phyloP scores from a whole-genome alignment of 2,113 vertebrate species.

The Empidonax alnorum region DNA sequence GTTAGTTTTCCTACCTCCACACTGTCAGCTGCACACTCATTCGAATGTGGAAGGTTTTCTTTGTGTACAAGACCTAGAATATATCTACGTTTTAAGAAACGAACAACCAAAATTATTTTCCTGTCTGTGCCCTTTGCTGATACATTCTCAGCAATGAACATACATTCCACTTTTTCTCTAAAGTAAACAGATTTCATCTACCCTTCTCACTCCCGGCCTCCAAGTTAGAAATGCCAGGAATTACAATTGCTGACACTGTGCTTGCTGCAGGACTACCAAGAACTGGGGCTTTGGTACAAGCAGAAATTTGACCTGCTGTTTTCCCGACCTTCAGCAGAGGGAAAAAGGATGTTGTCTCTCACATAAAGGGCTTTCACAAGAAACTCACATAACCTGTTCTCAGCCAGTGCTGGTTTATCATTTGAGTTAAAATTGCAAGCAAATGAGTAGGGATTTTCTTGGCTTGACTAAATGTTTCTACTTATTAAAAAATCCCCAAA shows the following conservation, averaged over 20 bases:
- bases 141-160: neutral
- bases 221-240: slow-evolving; percentile 5
- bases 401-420: neutral
- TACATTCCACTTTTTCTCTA: neutral
- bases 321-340: neutral
- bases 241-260: neutral
- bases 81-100: neutral
- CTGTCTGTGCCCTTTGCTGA: neutral
- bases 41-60: neutral
- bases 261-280: neutral
- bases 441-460: neutral
- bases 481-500: neutral
- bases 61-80: neutral
- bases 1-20: neutral
- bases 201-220: neutral
- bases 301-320: slow-evolving; percentile 1
- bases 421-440: neutral
- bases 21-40: neutral
- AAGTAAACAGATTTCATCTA: neutral
- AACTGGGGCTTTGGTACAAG: neutral
- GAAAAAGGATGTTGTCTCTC: neutral
- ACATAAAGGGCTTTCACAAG: neutral
- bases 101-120: neutral
- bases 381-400: neutral
- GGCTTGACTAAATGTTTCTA: neutral